A percentile compares a stretch with the other conserved stretches of the same genome.
phyloP scores from a whole-genome alignment of 1,140 invertebrate species.

The Drosophila paulistorum region DNA sequence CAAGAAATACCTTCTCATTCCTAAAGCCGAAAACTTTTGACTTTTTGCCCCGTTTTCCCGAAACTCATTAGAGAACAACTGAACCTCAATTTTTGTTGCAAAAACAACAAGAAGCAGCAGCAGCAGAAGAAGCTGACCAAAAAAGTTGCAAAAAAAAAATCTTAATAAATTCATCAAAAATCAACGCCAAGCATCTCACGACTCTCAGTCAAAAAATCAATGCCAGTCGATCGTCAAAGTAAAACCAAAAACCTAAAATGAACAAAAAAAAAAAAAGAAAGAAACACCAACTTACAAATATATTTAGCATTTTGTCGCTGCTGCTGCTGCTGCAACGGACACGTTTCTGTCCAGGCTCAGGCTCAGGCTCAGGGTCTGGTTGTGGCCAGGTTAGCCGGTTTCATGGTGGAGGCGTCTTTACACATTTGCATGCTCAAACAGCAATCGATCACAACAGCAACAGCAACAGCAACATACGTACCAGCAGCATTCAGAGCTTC shows the following conservation, averaged over 20 bases:
- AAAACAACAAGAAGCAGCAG: too few species aligned
- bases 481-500: constrained; percentile 60
- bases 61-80: constrained; percentile 68
- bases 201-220: constrained; percentile 63
- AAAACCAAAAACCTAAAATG: constrained; percentile 35
- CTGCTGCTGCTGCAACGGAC: constrained; percentile 37
- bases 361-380: constrained; percentile 1
- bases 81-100: constrained; percentile 15
- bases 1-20: neutral
- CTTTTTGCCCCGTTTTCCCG: constrained; percentile 52
- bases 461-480: constrained; percentile 46
- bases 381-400: constrained; percentile 47
- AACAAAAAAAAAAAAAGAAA: neutral
- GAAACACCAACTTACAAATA: constrained; percentile 72
- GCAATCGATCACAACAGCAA: constrained; percentile 75
- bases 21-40: constrained; percentile 39
- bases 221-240: constrained; percentile 77
- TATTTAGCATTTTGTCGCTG: constrained; percentile 78
- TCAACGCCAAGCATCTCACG: constrained; percentile 73
- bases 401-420: constrained; percentile 78
- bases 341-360: constrained; percentile 42
- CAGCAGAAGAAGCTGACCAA: constrained; percentile 5
- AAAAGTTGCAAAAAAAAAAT: constrained; percentile 45
- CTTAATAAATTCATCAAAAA: constrained; percentile 81
- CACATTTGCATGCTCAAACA: constrained; percentile 81